phyloP scores from a whole-genome alignment of 1,140 invertebrate species.

The Octopus sinensis region DNA sequence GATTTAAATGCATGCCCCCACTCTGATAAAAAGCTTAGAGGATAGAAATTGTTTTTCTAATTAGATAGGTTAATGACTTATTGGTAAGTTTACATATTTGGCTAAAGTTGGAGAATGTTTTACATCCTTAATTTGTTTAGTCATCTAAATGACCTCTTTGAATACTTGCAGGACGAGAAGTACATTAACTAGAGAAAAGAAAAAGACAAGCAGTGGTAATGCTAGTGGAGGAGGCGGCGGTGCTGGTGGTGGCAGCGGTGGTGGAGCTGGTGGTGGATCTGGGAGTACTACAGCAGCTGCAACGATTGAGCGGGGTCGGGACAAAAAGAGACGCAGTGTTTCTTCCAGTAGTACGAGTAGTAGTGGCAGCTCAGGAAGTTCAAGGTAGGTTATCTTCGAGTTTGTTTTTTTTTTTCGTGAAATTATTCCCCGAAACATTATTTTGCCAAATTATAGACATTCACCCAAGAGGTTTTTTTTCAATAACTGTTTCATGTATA shows the following conservation, averaged over 20 bases:
- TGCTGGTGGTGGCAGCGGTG: background rate
- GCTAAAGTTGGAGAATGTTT: too few relatives aligned
- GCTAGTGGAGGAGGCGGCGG: background rate
- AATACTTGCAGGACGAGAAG: conserved; percentile 7
- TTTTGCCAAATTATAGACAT: too few relatives aligned
- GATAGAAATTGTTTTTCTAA: too few relatives aligned
- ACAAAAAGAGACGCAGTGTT: conserved; percentile 1
- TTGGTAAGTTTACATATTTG: too few relatives aligned
- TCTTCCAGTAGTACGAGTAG: conserved; percentile 7
- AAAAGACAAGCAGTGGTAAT: background rate
- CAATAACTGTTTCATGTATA: too few relatives aligned
- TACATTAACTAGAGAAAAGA: background rate
- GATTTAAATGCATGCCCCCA: too few relatives aligned
- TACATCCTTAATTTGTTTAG: too few relatives aligned
- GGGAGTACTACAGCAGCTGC: background rate
- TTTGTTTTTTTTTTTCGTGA: background rate
- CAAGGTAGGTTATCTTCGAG: background rate
- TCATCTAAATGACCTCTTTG: background rate
- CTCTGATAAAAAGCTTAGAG: too few relatives aligned
- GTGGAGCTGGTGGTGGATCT: background rate
- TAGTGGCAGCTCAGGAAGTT: background rate
- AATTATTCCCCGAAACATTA: too few relatives aligned
- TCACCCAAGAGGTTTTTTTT: too few relatives aligned
- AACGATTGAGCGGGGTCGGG: background rate
- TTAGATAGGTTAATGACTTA: too few relatives aligned